These are phyloP conservation scores for Myopa tessellatipennis DNA, from an alignment of 2,888 invertebrate genomes.

Conservation along the genomic window DNA sequence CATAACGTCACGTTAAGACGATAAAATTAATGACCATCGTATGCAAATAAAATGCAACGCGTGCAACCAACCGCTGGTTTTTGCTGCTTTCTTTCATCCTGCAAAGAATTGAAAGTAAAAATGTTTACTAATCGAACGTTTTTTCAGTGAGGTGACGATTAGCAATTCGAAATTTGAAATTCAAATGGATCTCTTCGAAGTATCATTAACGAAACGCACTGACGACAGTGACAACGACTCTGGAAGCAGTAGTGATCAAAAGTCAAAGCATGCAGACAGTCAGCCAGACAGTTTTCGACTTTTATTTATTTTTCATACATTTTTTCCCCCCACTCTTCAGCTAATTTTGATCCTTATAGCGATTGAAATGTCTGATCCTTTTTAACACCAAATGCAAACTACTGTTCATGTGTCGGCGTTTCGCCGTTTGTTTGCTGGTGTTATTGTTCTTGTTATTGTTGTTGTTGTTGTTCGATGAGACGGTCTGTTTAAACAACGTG, in stretches of 20 bases:
- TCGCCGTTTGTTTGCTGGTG: neutral
- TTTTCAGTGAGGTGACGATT: conserved; percentile 9
- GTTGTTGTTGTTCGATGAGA: neutral
- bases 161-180: conserved; percentile 1
- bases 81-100: neutral
- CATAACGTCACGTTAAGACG: conserved; percentile 47
- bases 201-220: neutral
- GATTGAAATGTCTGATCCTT: neutral
- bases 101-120: neutral
- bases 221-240: neutral
- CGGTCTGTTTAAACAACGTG: neutral
- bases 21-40: conserved; percentile 42
- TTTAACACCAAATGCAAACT: conserved; percentile 29
- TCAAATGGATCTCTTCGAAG: conserved; percentile 7
- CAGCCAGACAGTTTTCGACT: conserved; percentile 14
- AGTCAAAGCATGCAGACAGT: neutral
- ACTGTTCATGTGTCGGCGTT: neutral
- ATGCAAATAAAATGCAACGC: conserved; percentile 38
- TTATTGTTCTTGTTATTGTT: neutral
- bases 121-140: neutral
- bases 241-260: neutral
- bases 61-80: conserved; percentile 15
- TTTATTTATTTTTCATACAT: conserved; percentile 10
- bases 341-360: neutral
- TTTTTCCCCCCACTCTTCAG: neutral